Evolutionary conservation across 2,113 vertebrate species (phyloP), one percentile per base, ranked within the genome.

Genomic region (Carassius auratus): DNA sequence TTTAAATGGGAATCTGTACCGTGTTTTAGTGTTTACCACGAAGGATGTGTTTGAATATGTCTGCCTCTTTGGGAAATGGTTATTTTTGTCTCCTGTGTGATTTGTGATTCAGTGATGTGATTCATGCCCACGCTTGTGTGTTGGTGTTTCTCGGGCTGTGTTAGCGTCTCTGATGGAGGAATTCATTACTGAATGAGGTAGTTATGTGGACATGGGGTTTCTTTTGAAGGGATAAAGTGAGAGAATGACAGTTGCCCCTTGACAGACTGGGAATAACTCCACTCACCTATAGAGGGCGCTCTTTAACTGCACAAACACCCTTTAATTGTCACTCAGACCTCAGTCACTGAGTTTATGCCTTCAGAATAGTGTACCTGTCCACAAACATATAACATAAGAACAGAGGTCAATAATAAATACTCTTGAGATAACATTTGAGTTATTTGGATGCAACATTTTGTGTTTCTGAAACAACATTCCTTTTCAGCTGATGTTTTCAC

Each of bases 241-340:
- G 5, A 38, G 33, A 57, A 42, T 79, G 50, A 52, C 14, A 4
- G 19, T 33, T 80, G 59, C 10, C 36, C 76, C 36, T 14, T 14
- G n/a, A 26, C 36, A 64, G 38, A 61, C 59, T 64, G 38, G 12
- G 4, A n/a, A 26, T 80, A 13, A 17, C 17, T 19, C 33, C 19
- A 21, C 21, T 50, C 57, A 73, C 85, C 92, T 85, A 89, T 85
- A 93, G 93, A 90, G 91, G 92, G 91, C 26, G 81, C 82, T 76
- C 66, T 87, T 61, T 88, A 68, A 81, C 90, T 85, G 68, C 84
- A 64, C 74, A 86, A 59, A 21, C 19, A 0, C 42, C 45, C 48
- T 36, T 42, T 59, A 76, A 30, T 55, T 42, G 13, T 52, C 59
- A 62, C 8, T 0, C 17, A 66, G 79, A 74, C 85, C 38, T 48